Base-by-base conservation (phyloP, 1,140 invertebrate species). In the Acromyrmex heyeri region DNA sequence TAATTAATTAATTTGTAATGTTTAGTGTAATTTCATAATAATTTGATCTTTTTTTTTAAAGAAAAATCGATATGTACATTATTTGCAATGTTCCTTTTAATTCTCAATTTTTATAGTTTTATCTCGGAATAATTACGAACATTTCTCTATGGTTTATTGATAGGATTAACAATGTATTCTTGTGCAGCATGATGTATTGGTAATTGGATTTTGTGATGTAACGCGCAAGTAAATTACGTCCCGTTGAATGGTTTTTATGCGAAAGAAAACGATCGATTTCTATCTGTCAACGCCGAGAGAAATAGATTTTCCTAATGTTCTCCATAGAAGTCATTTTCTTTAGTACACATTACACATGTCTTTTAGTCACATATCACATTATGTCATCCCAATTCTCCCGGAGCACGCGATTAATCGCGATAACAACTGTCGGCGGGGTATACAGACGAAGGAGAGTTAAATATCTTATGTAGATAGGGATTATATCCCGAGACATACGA, bases 391-490 rank as follows among this genome's bases (percentile, higher is more conserved):
- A 48, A 83, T 83, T 75, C 27, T 48, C 69, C 34, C n/a, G 27
- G 2, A 38, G 27, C 69, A 5, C 38, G 30, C 24, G 12, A 34
- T 18, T 75, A 62, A 75, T 61, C 69, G 69, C 55, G 55, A 75
- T 75, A 83, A 75, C 69, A 61, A 75, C 4, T 18, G 30, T 12
- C 21, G 44, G 1, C 16, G 14, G 3, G 4, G 3, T 50, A 12
- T 50, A 50, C 14, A 16, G 27, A 14, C 8, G 30, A 18, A 30
- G 30, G 21, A 34, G 14, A 27, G 69, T 83, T 77, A 86, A 87
- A 85, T 69, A 89, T 90, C 85, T 83, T 78, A 76, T 64, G 72
- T 72, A 73, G 72, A 90, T 44, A 85, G 69, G 85, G 89, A 90
- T 90, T 90, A 89, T 44, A 89, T 30, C 21, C 18, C 18, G 69